phyloP scores from a whole-genome alignment of 23 tunicate genomes.

The Clavelina lepadiformis region DNA sequence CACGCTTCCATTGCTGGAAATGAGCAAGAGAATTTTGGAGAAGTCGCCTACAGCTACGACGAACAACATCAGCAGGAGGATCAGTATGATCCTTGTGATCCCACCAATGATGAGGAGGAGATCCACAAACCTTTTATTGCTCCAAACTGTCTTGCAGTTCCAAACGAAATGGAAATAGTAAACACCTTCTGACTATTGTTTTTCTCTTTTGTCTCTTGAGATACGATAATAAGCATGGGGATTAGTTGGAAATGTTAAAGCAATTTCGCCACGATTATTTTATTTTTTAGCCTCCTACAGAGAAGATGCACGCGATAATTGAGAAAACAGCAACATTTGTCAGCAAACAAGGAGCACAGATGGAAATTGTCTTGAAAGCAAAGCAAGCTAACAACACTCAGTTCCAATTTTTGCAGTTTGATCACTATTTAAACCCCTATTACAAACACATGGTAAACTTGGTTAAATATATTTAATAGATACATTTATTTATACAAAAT shows the following conservation, averaged over 20 bases:
- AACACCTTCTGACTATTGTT: too few species aligned
- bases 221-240: not conserved
- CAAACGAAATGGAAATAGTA: conserved; percentile 90
- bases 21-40: not conserved
- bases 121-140: conserved; percentile 70
- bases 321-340: conserved; percentile 93
- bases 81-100: conserved; percentile 41
- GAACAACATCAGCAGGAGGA: conserved; percentile 30
- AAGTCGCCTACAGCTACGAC: conserved; percentile 50
- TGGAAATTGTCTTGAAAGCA: conserved; percentile 97
- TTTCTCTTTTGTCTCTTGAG: not conserved
- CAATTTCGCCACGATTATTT: too few species aligned
- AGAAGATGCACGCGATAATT: conserved; percentile 94
- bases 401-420: conserved; percentile 84
- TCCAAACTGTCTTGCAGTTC: conserved; percentile 70
- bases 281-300: conserved; percentile 76
- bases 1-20: conserved; percentile 67
- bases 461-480: too few species aligned
- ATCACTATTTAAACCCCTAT: conserved; percentile 86
- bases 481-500: too few species aligned
- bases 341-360: conserved; percentile 93
- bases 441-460: conserved; percentile 80
- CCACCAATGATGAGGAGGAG: conserved; percentile 49
- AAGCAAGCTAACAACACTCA: conserved; percentile 87
- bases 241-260: not conserved